These are phyloP conservation scores for Allygus modestus DNA, from an alignment of 2,888 invertebrate species.

Conservation along the genomic window DNA sequence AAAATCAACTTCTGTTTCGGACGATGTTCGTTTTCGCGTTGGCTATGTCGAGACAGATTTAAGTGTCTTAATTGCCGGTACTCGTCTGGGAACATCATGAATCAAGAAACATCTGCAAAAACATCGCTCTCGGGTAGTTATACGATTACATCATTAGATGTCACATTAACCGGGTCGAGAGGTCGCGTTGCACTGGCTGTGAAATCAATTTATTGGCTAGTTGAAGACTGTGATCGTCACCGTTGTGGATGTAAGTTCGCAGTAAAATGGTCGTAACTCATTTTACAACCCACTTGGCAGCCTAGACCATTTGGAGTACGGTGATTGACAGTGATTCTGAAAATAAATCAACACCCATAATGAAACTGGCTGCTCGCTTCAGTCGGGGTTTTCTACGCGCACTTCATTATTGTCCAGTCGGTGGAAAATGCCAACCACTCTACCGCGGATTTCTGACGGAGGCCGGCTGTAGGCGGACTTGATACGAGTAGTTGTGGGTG, in stretches of 20 bases:
- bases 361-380: not conserved
- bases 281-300: not conserved
- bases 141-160: not conserved
- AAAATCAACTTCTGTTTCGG: too few relatives aligned
- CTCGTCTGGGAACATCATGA: too few relatives aligned
- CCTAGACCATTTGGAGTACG: not conserved
- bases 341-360: not conserved
- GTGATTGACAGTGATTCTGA: not conserved
- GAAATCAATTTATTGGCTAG: not conserved
- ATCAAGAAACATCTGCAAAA: too few relatives aligned
- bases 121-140: too few relatives aligned
- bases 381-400: too few relatives aligned
- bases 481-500: conserved; percentile 14
- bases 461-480: conserved; percentile 7
- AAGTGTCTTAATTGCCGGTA: too few relatives aligned
- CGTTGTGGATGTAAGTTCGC: not conserved
- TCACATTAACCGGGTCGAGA: not conserved
- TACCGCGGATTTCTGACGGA: not conserved
- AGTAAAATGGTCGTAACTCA: conserved; percentile 25
- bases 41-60: too few relatives aligned
- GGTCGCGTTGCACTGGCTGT: not conserved
- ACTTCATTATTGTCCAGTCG: not conserved
- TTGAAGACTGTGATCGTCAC: conserved; percentile 9
- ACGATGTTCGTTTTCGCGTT: too few relatives aligned
- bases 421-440: conserved; percentile 17